These are phyloP conservation scores for Philypnodon macrostomus DNA, from an alignment of 2,797 vertebrate genomes.

Conservation along the genomic window DNA sequence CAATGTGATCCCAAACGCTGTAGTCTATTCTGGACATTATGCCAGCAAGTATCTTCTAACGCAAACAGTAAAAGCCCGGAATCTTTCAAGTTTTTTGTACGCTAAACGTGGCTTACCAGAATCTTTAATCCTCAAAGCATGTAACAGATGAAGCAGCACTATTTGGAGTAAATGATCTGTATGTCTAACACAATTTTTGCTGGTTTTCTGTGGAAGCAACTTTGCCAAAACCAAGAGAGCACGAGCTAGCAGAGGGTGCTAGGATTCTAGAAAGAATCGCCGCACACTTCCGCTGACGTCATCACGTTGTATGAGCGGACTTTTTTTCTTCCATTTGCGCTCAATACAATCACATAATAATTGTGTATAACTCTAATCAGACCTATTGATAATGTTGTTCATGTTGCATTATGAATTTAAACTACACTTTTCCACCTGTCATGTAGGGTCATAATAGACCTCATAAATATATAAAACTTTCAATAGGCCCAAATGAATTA, in stretches of 20 bases:
- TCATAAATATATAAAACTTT: too few relatives aligned
- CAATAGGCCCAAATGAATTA: too few relatives aligned
- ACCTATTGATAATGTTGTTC: too few relatives aligned
- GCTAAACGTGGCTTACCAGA: conserved; percentile 18
- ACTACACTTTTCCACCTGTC: too few relatives aligned
- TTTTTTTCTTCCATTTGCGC: too few relatives aligned
- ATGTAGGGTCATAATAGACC: too few relatives aligned
- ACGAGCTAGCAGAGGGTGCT: conserved; percentile 34
- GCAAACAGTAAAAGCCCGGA: conserved; percentile 46
- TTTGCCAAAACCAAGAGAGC: not conserved
- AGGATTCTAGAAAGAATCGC: conserved; percentile 69
- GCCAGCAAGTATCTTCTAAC: conserved; percentile 24
- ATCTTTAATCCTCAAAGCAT: not conserved
- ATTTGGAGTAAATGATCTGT: not conserved
- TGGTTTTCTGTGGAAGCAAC: not conserved
- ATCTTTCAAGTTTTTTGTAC: conserved; percentile 14
- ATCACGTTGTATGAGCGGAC: not conserved
- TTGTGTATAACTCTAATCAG: too few relatives aligned
- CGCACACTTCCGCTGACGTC: conserved; percentile 57
- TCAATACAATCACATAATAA: too few relatives aligned
- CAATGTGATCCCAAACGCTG: conserved; percentile 96
- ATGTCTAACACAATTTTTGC: not conserved
- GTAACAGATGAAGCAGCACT: not conserved
- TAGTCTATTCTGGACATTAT: conserved; percentile 89
- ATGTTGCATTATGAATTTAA: too few relatives aligned